These are phyloP conservation scores for Epinotia brunnichana DNA, from an alignment of 2,888 invertebrate genomes.

Conservation along the genomic window DNA sequence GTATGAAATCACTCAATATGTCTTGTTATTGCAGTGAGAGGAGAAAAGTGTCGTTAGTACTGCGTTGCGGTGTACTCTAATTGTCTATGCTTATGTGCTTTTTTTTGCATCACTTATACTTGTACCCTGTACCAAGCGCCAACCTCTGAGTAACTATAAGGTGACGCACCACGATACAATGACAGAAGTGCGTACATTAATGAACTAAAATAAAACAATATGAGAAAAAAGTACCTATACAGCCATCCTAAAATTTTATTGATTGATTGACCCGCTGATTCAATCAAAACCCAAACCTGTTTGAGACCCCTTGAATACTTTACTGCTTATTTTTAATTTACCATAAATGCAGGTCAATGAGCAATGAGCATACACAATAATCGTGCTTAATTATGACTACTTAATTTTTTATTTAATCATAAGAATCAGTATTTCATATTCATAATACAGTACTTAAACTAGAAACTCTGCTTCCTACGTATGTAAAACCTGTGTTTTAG, in stretches of 20 bases:
- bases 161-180: neutral
- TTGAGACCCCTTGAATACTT: neutral
- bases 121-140: neutral
- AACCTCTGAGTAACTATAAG: neutral
- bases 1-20: constrained; percentile 36
- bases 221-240: neutral
- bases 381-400: too few relatives aligned
- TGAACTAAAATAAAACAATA: neutral
- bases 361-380: too few relatives aligned
- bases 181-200: neutral
- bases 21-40: constrained; percentile 23
- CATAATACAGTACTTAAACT: too few relatives aligned
- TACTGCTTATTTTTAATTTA: neutral
- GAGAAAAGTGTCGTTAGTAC: constrained; percentile 14
- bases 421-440: too few relatives aligned
- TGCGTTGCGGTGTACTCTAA: constrained; percentile 5
- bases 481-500: too few relatives aligned
- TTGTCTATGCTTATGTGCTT: neutral
- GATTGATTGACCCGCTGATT: neutral
- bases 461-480: too few relatives aligned
- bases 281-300: neutral
- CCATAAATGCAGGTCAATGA: neutral
- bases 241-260: neutral
- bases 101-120: neutral
- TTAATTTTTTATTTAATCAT: too few relatives aligned